These are phyloP conservation scores for Gallinago media DNA, from an alignment of 2,113 vertebrate genomes.

Conservation along the genomic window DNA sequence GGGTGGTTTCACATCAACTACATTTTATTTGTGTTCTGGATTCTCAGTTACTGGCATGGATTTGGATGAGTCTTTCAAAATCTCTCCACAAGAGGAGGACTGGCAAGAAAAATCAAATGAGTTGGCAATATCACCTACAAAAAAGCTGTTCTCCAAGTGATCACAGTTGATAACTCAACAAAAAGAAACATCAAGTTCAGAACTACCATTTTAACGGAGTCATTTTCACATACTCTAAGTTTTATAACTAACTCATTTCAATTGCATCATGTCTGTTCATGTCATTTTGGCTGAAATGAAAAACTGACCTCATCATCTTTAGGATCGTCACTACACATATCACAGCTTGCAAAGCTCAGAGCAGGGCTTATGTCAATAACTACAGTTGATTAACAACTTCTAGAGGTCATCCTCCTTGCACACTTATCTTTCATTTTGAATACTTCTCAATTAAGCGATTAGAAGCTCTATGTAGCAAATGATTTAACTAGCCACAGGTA, in stretches of 20 bases:
- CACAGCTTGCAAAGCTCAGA: not conserved
- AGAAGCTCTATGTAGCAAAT: not conserved
- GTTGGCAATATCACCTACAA: not conserved
- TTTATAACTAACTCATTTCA: not conserved
- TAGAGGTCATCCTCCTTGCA: not conserved
- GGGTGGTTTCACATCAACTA: not conserved
- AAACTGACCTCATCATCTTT: not conserved
- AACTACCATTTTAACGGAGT: not conserved
- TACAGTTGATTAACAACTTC: not conserved
- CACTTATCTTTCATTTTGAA: not conserved
- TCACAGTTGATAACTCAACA: not conserved
- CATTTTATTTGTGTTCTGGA: not conserved
- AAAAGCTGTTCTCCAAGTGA: not conserved
- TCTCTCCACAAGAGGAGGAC: not conserved
- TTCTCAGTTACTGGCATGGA: not conserved
- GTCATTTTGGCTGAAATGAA: conserved; percentile 21
- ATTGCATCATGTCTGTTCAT: not conserved
- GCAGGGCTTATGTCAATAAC: not conserved
- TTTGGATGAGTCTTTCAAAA: not conserved
- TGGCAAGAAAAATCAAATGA: not conserved
- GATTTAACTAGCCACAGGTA: not conserved
- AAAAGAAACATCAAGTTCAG: not conserved
- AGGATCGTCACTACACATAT: fast-evolving
- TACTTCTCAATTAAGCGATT: not conserved
- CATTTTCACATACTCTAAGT: not conserved